Base-by-base conservation (phyloP, 2,888 invertebrate genomes). In the Torymus texanus region DNA sequence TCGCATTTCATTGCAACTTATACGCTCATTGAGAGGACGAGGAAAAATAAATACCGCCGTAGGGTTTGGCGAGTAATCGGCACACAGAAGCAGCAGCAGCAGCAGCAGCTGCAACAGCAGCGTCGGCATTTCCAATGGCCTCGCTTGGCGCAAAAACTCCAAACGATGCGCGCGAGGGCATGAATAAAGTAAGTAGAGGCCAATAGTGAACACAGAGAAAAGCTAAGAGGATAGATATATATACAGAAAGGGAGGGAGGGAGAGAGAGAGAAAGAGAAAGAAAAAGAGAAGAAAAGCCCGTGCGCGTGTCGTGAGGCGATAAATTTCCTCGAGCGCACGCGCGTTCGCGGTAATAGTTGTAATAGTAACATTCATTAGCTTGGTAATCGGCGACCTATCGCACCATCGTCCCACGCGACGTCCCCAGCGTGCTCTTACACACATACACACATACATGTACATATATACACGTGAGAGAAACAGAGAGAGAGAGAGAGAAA, bases 341-440 rank as follows among this genome's bases (percentile, higher is more conserved):
- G 24, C 53, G 53, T 63, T n/a, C 2, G 29, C 41, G 29, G 68
- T 79, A 76, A 79, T 75, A 67, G 66, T 79, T 66, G 67, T 79
- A 79, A 79, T 75, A 75, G 82, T 80, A 82, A 82, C 83, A 83
- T 84, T 85, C 84, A 83, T 85, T 83, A 85, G 84, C 81, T 79
- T 81, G 82, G 79, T 83, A 83, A 83, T 83, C 82, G 82, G 82
- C 82, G 83, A 80, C 77, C 83, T 82, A 84, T 83, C 84, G 82
- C 81, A 75, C 81, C 78, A 82, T 84, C 77, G 83, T 84, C 85
- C 85, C 85, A 84, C 84, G 83, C 84, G 83, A 83, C 77, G 65
- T 81, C 82, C 79, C 78, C 77, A 71, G 81, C 77, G 80, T 29
- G 29, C 29, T 1, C 29, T 29, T 82, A 82, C 82, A 80, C 78